phyloP scores from a whole-genome alignment of 2,113 vertebrate species.

The Petroica traversi region DNA sequence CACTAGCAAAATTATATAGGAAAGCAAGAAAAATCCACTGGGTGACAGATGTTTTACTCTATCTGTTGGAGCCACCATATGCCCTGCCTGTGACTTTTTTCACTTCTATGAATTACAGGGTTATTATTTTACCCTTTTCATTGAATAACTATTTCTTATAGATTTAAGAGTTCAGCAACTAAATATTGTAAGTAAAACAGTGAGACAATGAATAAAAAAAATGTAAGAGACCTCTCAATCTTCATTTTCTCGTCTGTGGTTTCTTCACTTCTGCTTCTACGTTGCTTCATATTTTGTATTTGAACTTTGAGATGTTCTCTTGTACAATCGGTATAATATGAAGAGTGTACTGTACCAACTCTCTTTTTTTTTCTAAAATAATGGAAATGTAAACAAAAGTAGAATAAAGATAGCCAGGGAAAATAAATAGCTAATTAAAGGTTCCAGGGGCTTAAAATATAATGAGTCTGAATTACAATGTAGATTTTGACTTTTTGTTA shows the following conservation, averaged over 20 bases:
- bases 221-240: not conserved
- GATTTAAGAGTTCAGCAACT: not conserved
- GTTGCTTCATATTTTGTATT: not conserved
- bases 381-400: slow-evolving; percentile 30
- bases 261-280: not conserved
- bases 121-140: not conserved
- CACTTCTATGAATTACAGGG: not conserved
- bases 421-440: slow-evolving; percentile 44
- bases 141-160: not conserved
- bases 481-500: slow-evolving; percentile 48
- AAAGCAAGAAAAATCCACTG: not conserved
- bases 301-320: not conserved
- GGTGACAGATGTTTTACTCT: not conserved
- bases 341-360: not conserved
- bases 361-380: not conserved
- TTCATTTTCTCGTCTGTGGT: not conserved
- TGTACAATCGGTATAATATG: not conserved
- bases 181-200: not conserved
- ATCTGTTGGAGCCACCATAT: not conserved
- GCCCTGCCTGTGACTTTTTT: not conserved
- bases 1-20: not conserved
- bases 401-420: not conserved
- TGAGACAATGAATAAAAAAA: not conserved
- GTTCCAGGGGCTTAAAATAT: not conserved
- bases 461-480: slow-evolving; percentile 19